A percentile compares a stretch with the other conserved stretches of the same genome.
Evolutionary conservation across 1,140 invertebrate species (phyloP).

Genomic region (Drosophila grimshawi): DNA sequence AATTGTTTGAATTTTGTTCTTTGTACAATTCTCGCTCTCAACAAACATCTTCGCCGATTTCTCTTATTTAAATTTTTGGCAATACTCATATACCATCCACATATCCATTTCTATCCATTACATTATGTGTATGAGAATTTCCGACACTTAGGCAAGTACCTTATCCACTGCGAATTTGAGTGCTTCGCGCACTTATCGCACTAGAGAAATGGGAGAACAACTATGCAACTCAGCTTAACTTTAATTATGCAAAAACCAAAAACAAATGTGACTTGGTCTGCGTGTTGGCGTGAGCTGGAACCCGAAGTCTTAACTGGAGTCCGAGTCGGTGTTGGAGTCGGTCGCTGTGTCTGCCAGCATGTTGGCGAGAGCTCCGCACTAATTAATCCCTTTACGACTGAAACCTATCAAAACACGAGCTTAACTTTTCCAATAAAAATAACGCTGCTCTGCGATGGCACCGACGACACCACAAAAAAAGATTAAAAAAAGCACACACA

Average conservation of each 20-base stretch:
- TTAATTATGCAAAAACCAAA: slow-evolving; percentile 72
- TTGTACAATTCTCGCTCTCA: background rate
- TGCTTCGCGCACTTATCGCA: slow-evolving; percentile 11
- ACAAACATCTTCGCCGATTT: background rate
- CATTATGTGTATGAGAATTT: background rate
- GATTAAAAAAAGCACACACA: slow-evolving; percentile 27
- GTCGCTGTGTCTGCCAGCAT: slow-evolving; percentile 34
- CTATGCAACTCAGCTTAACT: slow-evolving; percentile 67
- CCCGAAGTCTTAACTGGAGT: background rate
- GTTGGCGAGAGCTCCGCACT: slow-evolving; percentile 73
- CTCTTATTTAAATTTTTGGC: background rate
- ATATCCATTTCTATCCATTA: background rate
- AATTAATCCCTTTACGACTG: slow-evolving; percentile 84
- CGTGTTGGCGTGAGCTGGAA: slow-evolving; percentile 32
- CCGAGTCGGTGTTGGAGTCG: slow-evolving; percentile 3
- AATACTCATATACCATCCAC: slow-evolving; percentile 3
- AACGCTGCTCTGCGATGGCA: slow-evolving; percentile 68
- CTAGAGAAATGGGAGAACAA: slow-evolving; percentile 10
- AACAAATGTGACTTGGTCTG: slow-evolving; percentile 62
- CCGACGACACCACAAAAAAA: slow-evolving; percentile 41
- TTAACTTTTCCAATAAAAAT: slow-evolving; percentile 84
- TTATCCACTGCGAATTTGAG: slow-evolving; percentile 14
- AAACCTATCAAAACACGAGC: slow-evolving; percentile 84
- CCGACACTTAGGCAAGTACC: background rate
- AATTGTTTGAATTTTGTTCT: no score